Conservation (phyloP, 2,797 vertebrate species). For the Buphagus erythrorhynchus region DNA sequence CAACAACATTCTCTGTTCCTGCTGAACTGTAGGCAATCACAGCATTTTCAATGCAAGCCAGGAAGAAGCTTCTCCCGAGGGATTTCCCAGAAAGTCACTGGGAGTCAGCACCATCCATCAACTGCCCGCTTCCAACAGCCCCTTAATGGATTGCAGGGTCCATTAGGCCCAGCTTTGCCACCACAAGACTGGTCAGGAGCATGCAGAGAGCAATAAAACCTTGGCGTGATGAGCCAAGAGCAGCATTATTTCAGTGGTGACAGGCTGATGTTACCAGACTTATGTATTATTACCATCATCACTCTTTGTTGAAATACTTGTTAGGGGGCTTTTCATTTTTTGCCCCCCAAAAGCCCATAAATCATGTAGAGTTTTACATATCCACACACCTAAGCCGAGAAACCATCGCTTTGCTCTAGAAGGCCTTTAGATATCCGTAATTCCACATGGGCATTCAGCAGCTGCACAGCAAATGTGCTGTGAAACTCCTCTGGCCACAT, state of each 20-base stretch:
- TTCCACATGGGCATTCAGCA: fast-evolving
- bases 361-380: not conserved
- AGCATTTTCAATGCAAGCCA: not conserved
- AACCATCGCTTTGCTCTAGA: not conserved
- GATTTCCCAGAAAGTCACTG: not conserved
- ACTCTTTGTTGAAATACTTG: not conserved
- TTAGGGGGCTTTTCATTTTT: not conserved
- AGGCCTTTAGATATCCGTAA: not conserved
- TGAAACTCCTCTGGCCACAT: not conserved
- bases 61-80: not conserved
- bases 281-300: not conserved
- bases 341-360: fast-evolving
- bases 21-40: fast-evolving
- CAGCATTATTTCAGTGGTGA: not conserved
- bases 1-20: not conserved
- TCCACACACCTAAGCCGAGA: not conserved
- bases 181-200: not conserved
- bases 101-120: not conserved
- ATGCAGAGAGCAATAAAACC: not conserved
- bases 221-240: not conserved
- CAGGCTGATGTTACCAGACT: not conserved
- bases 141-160: not conserved
- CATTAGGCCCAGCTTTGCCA: not conserved
- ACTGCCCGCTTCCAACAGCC: not conserved
- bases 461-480: not conserved